phyloP scores from a whole-genome alignment of 2,888 invertebrate genomes.

The Adelognathus sp. region DNA sequence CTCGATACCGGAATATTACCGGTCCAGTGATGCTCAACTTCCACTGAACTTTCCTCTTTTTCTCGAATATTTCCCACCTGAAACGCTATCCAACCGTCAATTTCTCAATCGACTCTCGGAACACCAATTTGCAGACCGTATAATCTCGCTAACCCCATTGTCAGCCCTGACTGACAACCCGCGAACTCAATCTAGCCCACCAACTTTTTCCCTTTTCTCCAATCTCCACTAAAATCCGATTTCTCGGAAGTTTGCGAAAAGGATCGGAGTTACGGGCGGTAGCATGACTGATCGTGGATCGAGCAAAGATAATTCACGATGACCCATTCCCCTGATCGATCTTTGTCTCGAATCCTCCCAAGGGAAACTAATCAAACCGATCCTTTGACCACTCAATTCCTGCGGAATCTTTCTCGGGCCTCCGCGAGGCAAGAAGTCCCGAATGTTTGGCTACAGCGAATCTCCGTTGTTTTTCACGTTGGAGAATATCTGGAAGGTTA shows the following conservation, averaged over 20 bases:
- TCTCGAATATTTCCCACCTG: background rate
- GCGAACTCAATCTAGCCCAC: constrained; percentile 25
- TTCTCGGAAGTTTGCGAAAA: constrained; percentile 49
- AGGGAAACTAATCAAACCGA: constrained; percentile 14
- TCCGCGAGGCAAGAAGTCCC: background rate
- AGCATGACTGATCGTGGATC: constrained; percentile 58
- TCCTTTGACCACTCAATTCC: constrained; percentile 18
- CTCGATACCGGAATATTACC: constrained; percentile 71
- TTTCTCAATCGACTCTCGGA: constrained; percentile 39
- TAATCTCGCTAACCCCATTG: constrained; percentile 4
- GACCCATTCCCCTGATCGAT: constrained; percentile 24
- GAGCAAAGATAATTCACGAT: constrained; percentile 56
- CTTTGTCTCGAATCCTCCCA: background rate
- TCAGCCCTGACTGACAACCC: constrained; percentile 18
- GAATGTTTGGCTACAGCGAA: constrained; percentile 10
- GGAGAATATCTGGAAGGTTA: background rate
- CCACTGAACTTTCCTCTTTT: background rate
- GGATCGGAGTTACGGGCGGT: constrained; percentile 9
- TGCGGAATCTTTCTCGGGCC: background rate
- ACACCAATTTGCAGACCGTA: background rate
- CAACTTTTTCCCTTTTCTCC: background rate
- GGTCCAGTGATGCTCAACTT: constrained; percentile 68
- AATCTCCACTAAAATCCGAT: constrained; percentile 47
- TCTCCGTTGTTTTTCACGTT: background rate
- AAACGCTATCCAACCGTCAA: background rate